Percentiles rank a stretch among this genome's conserved stretches.
Evolutionary conservation across 2,797 vertebrate genomes (phyloP).

Genomic region (Eidolon dupreanum): DNA sequence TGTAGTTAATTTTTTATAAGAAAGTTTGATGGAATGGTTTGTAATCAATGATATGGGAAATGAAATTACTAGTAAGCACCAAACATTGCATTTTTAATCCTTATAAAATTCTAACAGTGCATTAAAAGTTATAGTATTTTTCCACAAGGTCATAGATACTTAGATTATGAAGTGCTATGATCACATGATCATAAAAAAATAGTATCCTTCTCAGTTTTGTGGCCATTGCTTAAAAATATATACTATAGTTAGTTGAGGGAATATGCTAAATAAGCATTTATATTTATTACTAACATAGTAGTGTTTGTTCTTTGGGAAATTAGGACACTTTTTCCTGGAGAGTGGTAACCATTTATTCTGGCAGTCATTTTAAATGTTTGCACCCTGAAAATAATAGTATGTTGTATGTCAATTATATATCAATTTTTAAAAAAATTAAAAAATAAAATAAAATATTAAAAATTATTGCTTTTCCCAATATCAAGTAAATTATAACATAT

Average conservation of each 20-base stretch:
- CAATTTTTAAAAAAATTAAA: background rate
- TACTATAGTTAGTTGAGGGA: constrained; percentile 60
- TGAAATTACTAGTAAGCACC: background rate
- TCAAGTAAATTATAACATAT: constrained; percentile 10
- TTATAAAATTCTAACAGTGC: background rate
- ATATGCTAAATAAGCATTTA: constrained; percentile 55
- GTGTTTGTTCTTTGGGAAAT: constrained; percentile 63
- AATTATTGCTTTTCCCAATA: background rate
- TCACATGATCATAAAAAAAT: constrained; percentile 55
- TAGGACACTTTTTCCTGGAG: background rate
- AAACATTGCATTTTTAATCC: constrained; percentile 10
- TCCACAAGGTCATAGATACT: background rate
- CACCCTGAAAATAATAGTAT: background rate
- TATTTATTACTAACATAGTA: constrained; percentile 45
- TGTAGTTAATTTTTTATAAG: background rate
- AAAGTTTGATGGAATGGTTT: background rate
- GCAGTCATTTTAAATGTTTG: background rate
- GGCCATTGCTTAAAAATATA: constrained; percentile 29
- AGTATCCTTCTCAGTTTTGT: constrained; percentile 21
- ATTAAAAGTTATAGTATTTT: background rate
- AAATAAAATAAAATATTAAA: background rate
- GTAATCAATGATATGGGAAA: background rate
- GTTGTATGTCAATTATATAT: background rate
- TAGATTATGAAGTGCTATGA: background rate
- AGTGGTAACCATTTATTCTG: background rate